Evolutionary conservation across 2,113 vertebrate genomes (phyloP).

Genomic region (Asarcornis scutulata): DNA sequence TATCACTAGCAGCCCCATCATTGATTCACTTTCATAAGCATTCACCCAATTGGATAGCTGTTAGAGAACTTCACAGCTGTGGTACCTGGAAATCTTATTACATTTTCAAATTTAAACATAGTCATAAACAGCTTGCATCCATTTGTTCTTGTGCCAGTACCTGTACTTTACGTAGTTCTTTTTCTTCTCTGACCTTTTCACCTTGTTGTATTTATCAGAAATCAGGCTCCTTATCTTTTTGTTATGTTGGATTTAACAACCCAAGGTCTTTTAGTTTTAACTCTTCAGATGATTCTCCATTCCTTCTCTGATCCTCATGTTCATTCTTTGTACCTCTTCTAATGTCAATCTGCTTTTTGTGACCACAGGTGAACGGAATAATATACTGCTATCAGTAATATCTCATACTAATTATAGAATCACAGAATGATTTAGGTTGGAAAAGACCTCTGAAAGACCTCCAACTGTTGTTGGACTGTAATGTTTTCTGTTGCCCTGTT

Average conservation of each 20-base stretch:
- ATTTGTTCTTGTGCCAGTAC: not conserved
- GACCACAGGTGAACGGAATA: not conserved
- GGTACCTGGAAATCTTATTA: not conserved
- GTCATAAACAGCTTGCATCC: not conserved
- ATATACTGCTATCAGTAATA: not conserved
- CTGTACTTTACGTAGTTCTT: not conserved
- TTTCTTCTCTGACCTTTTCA: slow-evolving; percentile 1
- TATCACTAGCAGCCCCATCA: not conserved
- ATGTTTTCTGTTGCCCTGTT: not conserved
- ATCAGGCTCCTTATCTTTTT: not conserved
- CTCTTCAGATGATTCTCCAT: not conserved
- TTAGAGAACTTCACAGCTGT: not conserved
- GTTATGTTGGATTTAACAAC: not conserved
- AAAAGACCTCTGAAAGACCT: no score
- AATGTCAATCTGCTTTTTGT: not conserved
- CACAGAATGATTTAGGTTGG: no score
- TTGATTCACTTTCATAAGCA: not conserved
- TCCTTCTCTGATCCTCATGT: accelerated
- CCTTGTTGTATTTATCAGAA: not conserved
- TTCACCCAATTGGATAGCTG: not conserved
- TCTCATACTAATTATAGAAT: not conserved
- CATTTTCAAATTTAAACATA: not conserved
- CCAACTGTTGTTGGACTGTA: no score
- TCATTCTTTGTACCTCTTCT: not conserved
- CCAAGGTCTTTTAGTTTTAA: not conserved